phyloP scores from a whole-genome alignment of 1,140 invertebrate species.

The Belonocnema kinseyi region DNA sequence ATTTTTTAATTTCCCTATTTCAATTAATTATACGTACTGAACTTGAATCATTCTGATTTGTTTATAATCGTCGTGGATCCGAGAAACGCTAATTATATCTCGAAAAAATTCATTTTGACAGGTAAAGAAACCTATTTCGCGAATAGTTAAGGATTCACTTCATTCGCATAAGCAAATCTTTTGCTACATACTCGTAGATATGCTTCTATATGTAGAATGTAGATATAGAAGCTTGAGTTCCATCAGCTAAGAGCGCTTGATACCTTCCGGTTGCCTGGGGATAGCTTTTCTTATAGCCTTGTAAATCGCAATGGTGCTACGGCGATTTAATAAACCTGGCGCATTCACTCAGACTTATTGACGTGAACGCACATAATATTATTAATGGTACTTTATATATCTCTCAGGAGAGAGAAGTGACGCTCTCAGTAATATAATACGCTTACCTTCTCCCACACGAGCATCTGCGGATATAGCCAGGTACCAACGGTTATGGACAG shows the following conservation, averaged over 20 bases:
- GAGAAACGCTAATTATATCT: too few species aligned
- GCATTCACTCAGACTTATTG: conserved; percentile 60
- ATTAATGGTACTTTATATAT: conserved; percentile 62
- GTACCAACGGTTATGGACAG: background rate
- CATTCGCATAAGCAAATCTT: too few species aligned
- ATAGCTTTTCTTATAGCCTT: conserved; percentile 57
- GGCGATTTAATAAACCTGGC: conserved; percentile 59
- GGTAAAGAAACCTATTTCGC: too few species aligned
- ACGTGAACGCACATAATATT: conserved; percentile 60
- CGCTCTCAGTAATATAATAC: conserved; percentile 1
- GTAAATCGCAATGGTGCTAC: conserved; percentile 61
- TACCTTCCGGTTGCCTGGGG: conserved; percentile 4
- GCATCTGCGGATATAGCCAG: too few species aligned
- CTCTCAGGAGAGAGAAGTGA: conserved; percentile 52
- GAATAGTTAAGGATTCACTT: too few species aligned
- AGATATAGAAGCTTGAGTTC: background rate
- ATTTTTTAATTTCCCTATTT: background rate
- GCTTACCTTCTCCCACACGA: background rate
- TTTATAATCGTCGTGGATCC: background rate
- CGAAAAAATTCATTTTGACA: too few species aligned
- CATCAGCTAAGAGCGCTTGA: background rate
- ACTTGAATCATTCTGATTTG: background rate
- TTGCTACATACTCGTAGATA: background rate
- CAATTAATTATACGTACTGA: background rate
- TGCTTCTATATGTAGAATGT: background rate